phyloP scores from a whole-genome alignment of 2,888 invertebrate species.

The Griposia aprilina region DNA sequence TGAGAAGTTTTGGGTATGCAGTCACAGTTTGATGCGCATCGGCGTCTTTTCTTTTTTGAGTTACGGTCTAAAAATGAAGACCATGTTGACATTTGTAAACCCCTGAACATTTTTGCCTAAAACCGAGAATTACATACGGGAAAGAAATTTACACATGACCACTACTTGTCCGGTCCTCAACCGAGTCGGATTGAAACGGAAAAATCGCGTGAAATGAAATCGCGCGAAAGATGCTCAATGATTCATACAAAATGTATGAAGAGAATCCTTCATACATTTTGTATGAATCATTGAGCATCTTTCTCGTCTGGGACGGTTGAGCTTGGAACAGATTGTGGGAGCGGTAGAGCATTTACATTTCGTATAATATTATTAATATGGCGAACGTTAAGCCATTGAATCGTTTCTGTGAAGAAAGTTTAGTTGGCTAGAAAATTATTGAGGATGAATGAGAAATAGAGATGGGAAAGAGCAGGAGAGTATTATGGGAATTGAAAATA shows the following conservation, averaged over 20 bases:
- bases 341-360: constrained; percentile 47
- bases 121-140: constrained; percentile 23
- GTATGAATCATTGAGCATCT: constrained; percentile 68
- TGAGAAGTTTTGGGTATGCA: background rate
- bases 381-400: constrained; percentile 18
- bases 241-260: too few relatives aligned
- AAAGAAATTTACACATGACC: constrained; percentile 44
- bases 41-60: background rate
- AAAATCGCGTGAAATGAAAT: constrained; percentile 58
- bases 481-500: background rate
- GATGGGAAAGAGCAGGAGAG: too few relatives aligned
- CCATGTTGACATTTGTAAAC: background rate
- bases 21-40: background rate
- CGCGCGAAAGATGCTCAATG: too few relatives aligned
- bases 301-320: constrained; percentile 38
- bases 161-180: constrained; percentile 15
- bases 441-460: background rate
- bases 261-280: constrained; percentile 65
- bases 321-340: constrained; percentile 55
- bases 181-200: constrained; percentile 61
- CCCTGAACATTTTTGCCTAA: background rate
- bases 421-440: background rate
- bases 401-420: background rate
- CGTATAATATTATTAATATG: constrained; percentile 28
- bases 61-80: background rate